Evolutionary conservation across 2,888 invertebrate species (phyloP).

Genomic region (Ormyrus rosae): DNA sequence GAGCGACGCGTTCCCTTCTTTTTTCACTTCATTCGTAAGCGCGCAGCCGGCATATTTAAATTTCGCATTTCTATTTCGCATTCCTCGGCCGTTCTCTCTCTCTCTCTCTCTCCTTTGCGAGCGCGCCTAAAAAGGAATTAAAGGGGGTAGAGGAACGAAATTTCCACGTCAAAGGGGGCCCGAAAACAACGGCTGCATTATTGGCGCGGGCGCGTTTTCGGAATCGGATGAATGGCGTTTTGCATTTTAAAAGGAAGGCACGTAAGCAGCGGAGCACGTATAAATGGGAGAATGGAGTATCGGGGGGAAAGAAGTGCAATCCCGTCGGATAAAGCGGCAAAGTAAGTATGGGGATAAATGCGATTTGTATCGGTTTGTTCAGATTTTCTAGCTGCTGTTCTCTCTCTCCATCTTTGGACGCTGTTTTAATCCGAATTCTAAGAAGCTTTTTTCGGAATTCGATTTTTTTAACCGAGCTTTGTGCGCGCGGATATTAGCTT

Average conservation of each 20-base stretch:
- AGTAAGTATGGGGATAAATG: slow-evolving; percentile 29
- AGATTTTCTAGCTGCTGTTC: not conserved
- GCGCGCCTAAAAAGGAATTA: slow-evolving; percentile 38
- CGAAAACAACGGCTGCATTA: slow-evolving; percentile 50
- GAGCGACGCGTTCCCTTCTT: not conserved
- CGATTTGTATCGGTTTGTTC: slow-evolving; percentile 40
- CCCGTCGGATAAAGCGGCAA: slow-evolving; percentile 31
- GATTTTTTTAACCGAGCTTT: too few relatives aligned
- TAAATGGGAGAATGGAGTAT: not conserved
- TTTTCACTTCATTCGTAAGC: not conserved
- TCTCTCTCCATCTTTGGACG: not conserved
- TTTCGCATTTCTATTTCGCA: slow-evolving; percentile 39
- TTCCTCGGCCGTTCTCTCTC: not conserved
- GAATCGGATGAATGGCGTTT: slow-evolving; percentile 36
- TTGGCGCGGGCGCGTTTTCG: slow-evolving; percentile 38
- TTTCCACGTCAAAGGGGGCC: slow-evolving; percentile 51
- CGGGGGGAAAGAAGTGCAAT: slow-evolving; percentile 13
- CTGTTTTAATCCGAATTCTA: not conserved
- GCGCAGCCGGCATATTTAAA: slow-evolving; percentile 14
- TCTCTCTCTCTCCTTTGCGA: slow-evolving; percentile 14
- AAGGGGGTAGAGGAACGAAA: slow-evolving; percentile 36
- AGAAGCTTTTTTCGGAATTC: too few relatives aligned
- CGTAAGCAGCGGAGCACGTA: not conserved
- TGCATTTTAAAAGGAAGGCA: slow-evolving; percentile 53
- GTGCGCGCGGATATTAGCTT: too few relatives aligned